Percentiles rank a stretch among this genome's conserved stretches.
Conservation (phyloP, 1,140 invertebrate species). For the Tenebrio molitor region DNA sequence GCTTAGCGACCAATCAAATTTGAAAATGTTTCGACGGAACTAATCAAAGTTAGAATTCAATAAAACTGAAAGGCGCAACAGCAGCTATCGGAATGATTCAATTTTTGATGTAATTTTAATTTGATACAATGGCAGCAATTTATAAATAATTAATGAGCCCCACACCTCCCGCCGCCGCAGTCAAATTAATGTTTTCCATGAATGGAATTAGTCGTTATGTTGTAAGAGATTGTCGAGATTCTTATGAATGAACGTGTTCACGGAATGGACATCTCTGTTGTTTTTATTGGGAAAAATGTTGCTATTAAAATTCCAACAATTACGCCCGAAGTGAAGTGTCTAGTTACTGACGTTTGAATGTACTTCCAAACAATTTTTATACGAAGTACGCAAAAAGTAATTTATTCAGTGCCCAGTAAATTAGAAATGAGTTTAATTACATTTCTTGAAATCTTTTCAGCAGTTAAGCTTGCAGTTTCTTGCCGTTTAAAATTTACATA, state of each 20-base stretch:
- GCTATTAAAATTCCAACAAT: constrained; percentile 18
- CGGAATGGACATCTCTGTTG: background rate
- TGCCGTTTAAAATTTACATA: constrained; percentile 10
- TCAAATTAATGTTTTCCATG: constrained; percentile 20
- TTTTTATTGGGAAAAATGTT: background rate
- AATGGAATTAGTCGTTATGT: constrained; percentile 13
- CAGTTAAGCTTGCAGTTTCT: constrained; percentile 7
- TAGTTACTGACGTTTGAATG: too few species aligned
- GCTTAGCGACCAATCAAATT: too few species aligned
- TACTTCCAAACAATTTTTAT: background rate
- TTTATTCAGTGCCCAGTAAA: constrained; percentile 23
- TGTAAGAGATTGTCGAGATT: constrained; percentile 22
- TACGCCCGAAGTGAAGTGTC: too few species aligned
- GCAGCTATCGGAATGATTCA: background rate
- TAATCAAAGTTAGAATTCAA: too few species aligned
- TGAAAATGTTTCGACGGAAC: too few species aligned
- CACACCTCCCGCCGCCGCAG: background rate
- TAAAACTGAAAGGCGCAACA: too few species aligned
- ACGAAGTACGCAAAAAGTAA: constrained; percentile 2
- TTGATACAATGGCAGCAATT: constrained; percentile 19
- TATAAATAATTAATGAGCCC: constrained; percentile 37
- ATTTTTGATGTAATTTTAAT: constrained; percentile 6
- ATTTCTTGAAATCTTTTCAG: constrained; percentile 17
- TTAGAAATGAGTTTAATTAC: constrained; percentile 28
- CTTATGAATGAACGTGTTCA: constrained; percentile 23